These are phyloP conservation scores for Perizoma affinitatum DNA, from an alignment of 2,888 invertebrate genomes.

Conservation along the genomic window DNA sequence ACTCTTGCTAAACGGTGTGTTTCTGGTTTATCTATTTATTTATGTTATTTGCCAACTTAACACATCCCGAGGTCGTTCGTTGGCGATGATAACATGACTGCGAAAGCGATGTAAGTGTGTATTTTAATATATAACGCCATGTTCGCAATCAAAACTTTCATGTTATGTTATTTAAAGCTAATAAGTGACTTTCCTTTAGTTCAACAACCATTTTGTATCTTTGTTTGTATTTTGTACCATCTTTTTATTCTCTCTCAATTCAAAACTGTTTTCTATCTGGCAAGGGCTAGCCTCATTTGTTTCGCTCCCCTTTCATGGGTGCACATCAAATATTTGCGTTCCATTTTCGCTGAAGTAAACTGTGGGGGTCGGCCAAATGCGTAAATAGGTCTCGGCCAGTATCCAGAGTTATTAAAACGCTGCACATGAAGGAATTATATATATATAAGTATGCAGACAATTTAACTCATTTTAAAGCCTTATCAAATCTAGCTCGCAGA, in stretches of 20 bases:
- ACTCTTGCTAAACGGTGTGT: constrained; percentile 51
- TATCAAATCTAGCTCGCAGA: background rate
- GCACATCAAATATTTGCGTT: constrained; percentile 54
- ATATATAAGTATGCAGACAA: background rate
- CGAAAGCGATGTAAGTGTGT: constrained; percentile 57
- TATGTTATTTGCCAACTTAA: constrained; percentile 46
- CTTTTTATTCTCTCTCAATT: no score
- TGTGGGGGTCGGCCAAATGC: constrained; percentile 48
- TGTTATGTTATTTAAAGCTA: background rate
- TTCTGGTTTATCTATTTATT: constrained; percentile 46
- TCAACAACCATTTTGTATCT: constrained; percentile 6
- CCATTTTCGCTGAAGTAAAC: constrained; percentile 48
- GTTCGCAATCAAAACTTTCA: background rate
- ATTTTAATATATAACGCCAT: constrained; percentile 15
- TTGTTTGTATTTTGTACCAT: no score
- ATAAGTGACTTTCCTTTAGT: constrained; percentile 1
- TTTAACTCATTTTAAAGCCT: background rate
- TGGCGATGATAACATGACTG: constrained; percentile 52
- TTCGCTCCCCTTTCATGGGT: constrained; percentile 35
- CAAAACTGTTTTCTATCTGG: background rate
- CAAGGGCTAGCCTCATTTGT: constrained; percentile 25
- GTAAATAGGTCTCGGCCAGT: constrained; percentile 61
- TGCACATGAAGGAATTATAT: constrained; percentile 16
- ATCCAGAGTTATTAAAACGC: constrained; percentile 43
- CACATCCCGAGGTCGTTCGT: constrained; percentile 37